Evolutionary conservation across 2,888 invertebrate species (phyloP).

Genomic region (Plutella xylostella): DNA sequence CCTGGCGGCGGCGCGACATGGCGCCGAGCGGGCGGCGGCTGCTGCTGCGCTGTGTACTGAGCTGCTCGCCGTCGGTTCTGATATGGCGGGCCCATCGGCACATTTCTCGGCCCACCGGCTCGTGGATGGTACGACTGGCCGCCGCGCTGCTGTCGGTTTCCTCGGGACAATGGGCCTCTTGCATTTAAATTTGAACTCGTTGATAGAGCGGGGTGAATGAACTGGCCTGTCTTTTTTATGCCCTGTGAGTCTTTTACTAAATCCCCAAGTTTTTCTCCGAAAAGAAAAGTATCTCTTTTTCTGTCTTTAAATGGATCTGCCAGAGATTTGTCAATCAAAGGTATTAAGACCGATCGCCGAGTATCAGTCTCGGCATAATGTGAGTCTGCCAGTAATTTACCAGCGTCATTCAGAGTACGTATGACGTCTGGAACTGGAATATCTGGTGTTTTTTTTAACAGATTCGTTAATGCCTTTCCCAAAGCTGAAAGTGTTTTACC

Average conservation of each 20-base stretch:
- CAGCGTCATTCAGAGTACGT: neutral
- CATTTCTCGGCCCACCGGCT: neutral
- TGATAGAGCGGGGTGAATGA: neutral
- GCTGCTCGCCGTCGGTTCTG: too few species aligned
- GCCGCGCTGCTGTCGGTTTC: neutral
- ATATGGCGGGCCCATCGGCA: too few species aligned
- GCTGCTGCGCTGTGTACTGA: neutral
- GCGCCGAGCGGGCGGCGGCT: neutral
- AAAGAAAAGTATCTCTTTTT: neutral
- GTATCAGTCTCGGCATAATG: neutral
- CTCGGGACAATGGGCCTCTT: neutral
- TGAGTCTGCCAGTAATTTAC: neutral
- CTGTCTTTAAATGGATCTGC: neutral
- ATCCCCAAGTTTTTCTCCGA: neutral
- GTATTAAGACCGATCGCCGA: neutral
- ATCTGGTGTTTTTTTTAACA: neutral
- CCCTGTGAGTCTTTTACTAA: neutral
- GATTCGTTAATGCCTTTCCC: neutral
- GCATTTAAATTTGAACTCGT: neutral
- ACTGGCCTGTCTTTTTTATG: neutral
- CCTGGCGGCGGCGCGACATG: neutral
- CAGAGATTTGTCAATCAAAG: neutral
- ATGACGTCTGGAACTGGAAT: neutral
- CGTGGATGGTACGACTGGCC: neutral
- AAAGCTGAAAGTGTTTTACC: neutral